Evolutionary conservation across 2,888 invertebrate species (phyloP).

Genomic region (Andrena trimmerana): DNA sequence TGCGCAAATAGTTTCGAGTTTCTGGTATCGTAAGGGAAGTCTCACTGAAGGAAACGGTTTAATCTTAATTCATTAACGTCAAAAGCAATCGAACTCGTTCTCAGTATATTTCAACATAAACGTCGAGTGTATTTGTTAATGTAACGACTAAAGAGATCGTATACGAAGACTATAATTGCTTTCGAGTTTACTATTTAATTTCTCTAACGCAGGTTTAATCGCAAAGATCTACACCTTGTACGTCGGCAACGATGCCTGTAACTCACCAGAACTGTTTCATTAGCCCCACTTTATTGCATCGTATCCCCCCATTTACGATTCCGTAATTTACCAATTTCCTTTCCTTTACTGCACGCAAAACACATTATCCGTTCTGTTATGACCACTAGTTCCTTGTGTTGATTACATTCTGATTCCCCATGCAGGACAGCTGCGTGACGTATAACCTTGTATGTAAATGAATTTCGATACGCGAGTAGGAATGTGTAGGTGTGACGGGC

Average conservation of each 20-base stretch:
- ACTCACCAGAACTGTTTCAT: background rate
- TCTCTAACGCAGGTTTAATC: background rate
- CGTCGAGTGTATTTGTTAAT: background rate
- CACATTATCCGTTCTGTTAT: background rate
- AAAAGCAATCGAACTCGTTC: background rate
- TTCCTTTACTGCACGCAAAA: background rate
- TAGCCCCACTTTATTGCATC: background rate
- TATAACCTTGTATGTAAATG: background rate
- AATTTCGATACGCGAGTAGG: too few species aligned
- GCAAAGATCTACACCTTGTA: background rate
- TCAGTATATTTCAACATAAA: background rate
- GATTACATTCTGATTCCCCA: background rate
- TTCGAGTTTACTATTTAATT: background rate
- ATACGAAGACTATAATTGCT: background rate
- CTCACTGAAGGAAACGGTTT: too few species aligned
- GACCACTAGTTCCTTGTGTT: background rate
- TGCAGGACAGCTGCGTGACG: background rate
- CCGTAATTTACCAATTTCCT: slow-evolving; percentile 13
- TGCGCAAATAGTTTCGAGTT: too few species aligned
- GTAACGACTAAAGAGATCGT: background rate
- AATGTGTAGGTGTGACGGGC: too few species aligned
- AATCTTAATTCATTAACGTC: too few species aligned
- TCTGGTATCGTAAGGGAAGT: too few species aligned
- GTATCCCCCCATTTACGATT: slow-evolving; percentile 12
- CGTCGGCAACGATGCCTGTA: background rate